Base-by-base conservation (phyloP, 1,140 invertebrate species). In the Pseudomyrmex dendroicus region DNA sequence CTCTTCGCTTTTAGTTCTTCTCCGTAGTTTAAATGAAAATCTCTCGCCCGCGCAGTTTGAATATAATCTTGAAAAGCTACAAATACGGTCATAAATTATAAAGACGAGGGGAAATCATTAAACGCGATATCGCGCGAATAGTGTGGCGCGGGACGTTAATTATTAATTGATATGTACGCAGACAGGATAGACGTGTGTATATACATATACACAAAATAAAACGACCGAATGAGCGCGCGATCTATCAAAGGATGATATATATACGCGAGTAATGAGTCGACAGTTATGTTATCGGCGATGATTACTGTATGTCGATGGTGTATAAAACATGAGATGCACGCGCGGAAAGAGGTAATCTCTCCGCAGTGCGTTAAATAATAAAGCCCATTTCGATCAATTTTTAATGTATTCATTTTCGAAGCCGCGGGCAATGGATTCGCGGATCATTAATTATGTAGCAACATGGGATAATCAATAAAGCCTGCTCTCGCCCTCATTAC, bases 391-490 rank as follows among this genome's bases (percentile, higher is more conserved):
- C 44, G 20, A 68, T 70, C 8, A 46, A 78, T 44, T 70, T 57
- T 78, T 57, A 22, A 78, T 13, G 25, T 12, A 25, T 13, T 70
- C 54, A 8, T 78, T 50, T 68, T 22, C 17, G 48, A 10, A 10
- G 22, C 15, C 48, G 48, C 61, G 22, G 35, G 12, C 22, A 12
- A 25, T 48, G 20, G 52, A 20, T 68, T 63, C 22, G 44, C 54
- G 17, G 15, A n/a, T 2, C 44, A 57, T 78, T 78, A 78, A 78
- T 78, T 78, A 61, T 57, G 54, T 12, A 20, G 22, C 66, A 9
- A 3, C 22, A 12, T 59, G 20, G 20, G 68, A 54, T 78, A 78
- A 80, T 72, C 76, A 50, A 80, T 80, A 80, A 35, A 56, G 44
- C 9, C 15, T 52, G 13, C 15, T 66, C 44, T 13, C 17, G 10